phyloP scores from a whole-genome alignment of 2,797 vertebrate species.

The Mallotus villosus region DNA sequence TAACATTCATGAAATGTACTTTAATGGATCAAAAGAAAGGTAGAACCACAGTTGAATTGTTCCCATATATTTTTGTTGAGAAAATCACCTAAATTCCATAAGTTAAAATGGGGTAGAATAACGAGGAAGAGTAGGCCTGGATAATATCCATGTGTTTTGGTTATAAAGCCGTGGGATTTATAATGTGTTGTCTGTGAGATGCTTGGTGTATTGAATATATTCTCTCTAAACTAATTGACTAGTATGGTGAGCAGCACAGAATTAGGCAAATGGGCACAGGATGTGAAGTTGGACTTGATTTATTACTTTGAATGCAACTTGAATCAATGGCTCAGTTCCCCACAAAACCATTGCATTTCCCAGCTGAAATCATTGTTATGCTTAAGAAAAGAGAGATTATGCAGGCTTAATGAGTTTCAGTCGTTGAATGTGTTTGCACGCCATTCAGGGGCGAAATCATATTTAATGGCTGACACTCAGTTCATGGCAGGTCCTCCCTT shows the following conservation, averaged over 20 bases:
- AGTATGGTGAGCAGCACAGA: constrained; percentile 76
- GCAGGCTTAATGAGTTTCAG: constrained; percentile 81
- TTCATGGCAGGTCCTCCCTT: constrained; percentile 75
- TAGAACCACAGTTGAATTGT: neutral
- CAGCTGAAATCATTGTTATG: constrained; percentile 84
- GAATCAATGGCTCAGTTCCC: constrained; percentile 78
- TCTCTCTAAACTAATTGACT: constrained; percentile 83
- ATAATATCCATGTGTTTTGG: constrained; percentile 52
- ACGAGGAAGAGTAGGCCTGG: constrained; percentile 63
- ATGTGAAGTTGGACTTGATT: constrained; percentile 85
- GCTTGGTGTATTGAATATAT: constrained; percentile 79
- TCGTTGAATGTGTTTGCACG: constrained; percentile 75
- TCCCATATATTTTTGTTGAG: neutral
- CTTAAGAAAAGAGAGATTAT: constrained; percentile 84
- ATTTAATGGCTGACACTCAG: constrained; percentile 83
- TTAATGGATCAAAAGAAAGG: neutral
- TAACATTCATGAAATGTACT: neutral
- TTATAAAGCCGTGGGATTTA: constrained; percentile 70
- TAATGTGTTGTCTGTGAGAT: constrained; percentile 76
- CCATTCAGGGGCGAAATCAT: constrained; percentile 83
- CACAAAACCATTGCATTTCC: constrained; percentile 77
- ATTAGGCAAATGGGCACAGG: constrained; percentile 80
- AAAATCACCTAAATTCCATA: constrained; percentile 7
- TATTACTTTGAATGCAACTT: constrained; percentile 83
- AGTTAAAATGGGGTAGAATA: constrained; percentile 45